These are phyloP conservation scores for Scatophagus argus DNA, from an alignment of 2,113 vertebrate species.

Conservation along the genomic window DNA sequence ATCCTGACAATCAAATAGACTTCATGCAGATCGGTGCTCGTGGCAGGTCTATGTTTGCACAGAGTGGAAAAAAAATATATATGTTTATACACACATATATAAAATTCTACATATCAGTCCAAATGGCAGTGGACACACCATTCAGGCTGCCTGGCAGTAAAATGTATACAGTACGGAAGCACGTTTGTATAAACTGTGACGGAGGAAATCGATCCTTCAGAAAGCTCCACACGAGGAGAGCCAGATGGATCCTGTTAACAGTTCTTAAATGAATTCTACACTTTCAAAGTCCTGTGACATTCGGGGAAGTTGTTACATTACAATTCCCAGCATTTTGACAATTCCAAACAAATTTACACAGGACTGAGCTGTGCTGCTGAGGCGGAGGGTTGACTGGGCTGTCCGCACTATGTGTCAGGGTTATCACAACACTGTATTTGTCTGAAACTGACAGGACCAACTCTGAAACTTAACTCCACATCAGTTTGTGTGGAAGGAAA, in stretches of 20 bases:
- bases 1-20: slow-evolving; percentile 21
- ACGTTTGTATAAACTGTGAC: slow-evolving; percentile 77
- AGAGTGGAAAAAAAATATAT: not conserved
- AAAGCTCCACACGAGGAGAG: slow-evolving; percentile 66
- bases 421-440: slow-evolving; percentile 70
- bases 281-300: slow-evolving; percentile 70
- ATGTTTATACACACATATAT: no score
- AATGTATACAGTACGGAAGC: slow-evolving; percentile 74
- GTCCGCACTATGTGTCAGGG: slow-evolving; percentile 66
- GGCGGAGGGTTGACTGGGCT: slow-evolving; percentile 46
- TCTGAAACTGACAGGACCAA: slow-evolving; percentile 48
- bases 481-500: slow-evolving; percentile 34
- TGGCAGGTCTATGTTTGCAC: slow-evolving; percentile 16
- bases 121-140: slow-evolving; percentile 53
- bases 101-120: slow-evolving; percentile 21
- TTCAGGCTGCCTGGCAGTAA: slow-evolving; percentile 46
- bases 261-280: slow-evolving; percentile 74
- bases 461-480: slow-evolving; percentile 57
- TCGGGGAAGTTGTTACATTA: slow-evolving; percentile 67
- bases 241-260: slow-evolving; percentile 80
- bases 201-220: slow-evolving; percentile 77
- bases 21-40: slow-evolving; percentile 23
- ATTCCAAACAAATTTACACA: slow-evolving; percentile 77
- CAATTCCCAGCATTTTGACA: slow-evolving; percentile 77
- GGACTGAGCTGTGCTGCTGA: slow-evolving; percentile 23